Evolutionary conservation across 2,888 invertebrate species (phyloP), one percentile per base, ranked within the genome.

Genomic region (Heliconius sara): DNA sequence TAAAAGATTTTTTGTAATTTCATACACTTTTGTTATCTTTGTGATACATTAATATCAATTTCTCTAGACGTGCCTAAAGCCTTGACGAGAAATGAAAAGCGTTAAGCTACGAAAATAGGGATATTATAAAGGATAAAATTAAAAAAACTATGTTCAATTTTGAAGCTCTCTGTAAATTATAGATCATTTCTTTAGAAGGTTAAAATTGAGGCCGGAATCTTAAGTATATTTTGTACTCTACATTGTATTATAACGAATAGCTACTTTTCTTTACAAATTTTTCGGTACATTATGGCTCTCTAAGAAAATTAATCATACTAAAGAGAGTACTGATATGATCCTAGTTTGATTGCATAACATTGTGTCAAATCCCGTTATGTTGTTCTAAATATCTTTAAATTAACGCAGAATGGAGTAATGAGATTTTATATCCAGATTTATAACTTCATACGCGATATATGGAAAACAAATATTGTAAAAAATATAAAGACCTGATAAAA

Each of bases 41-140:
- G 66, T 79, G 73, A 79, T 80, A 76, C 80, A 80, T 80, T 79
- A 80, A 80, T 80, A 80, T 80, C 80, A 80, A 76, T 80, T 80
- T 80, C 73, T 79, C 76, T 72, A 72, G 66, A 72, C 71, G 66
- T 76, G 79, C 76, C 76, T 78, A 76, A 79, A 68, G 67, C 68
- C 67, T 67, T 67, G 66, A 60, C 60, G 78, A 43, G 52, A 57
- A 65, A 81, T 81, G 80, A 81, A 81, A 81, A 65, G 79, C 39
- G 39, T 39, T 39, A 39, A 2, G 10, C 76, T 16, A 75, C 47
- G 66, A 66, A 75, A 75, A 75, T 65, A 66, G 65, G 27, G 47
- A 75, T 75, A 27, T 65, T 75, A 65, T 57, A 65, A 47, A 75
- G 65, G 75, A 65, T 47, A 43, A 47, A 75, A 19, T 47, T 43